Percentiles rank a stretch among this genome's conserved stretches.
These are phyloP conservation scores for Lethocerus indicus DNA, from an alignment of 1,140 invertebrate genomes.

Conservation along the genomic window DNA sequence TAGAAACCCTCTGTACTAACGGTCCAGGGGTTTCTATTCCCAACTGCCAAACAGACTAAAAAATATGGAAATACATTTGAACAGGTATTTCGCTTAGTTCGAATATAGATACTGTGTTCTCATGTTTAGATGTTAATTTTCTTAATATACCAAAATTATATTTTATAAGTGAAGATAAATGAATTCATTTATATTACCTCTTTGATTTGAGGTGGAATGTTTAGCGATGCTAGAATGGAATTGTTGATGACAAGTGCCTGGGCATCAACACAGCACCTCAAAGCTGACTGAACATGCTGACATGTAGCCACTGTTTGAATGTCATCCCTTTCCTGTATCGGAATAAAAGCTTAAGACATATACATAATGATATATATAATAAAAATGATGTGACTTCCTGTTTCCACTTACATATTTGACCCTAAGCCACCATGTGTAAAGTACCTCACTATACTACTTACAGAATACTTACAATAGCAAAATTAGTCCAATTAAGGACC, in stretches of 20 bases:
- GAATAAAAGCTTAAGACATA: conserved; percentile 9
- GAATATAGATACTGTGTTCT: neutral
- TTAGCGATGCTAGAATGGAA: conserved; percentile 37
- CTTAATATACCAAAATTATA: neutral
- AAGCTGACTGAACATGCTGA: conserved; percentile 49
- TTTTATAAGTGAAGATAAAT: neutral
- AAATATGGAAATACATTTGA: conserved; percentile 3
- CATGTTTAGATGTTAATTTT: neutral
- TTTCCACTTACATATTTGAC: too few relatives aligned
- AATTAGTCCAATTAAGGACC: too few relatives aligned
- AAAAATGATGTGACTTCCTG: too few relatives aligned
- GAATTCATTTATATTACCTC: conserved; percentile 24
- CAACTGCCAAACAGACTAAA: conserved; percentile 37
- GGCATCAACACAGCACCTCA: conserved; percentile 44
- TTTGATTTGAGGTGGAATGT: conserved; percentile 43
- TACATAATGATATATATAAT: conserved; percentile 7
- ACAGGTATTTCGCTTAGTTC: neutral
- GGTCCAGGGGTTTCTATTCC: conserved; percentile 44
- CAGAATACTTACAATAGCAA: too few relatives aligned
- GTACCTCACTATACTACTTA: too few relatives aligned
- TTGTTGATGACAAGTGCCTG: conserved; percentile 43
- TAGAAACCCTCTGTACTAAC: conserved; percentile 58
- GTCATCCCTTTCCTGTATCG: conserved; percentile 24
- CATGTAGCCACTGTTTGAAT: conserved; percentile 28
- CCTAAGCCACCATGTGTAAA: too few relatives aligned